Conservation (phyloP, 2,113 vertebrate species). For the Neoarius graeffei region DNA sequence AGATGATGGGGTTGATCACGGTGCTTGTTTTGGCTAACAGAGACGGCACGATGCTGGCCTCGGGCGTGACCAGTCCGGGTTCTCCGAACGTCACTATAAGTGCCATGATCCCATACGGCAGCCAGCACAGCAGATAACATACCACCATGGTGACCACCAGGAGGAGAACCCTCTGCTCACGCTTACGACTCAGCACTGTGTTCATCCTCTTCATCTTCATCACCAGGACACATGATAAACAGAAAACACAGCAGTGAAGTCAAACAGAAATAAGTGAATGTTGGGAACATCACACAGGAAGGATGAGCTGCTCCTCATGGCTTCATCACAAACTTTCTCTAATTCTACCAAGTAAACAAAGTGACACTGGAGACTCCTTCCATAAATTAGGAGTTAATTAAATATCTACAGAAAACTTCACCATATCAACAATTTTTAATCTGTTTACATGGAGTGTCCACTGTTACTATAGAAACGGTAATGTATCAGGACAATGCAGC, state of each 20-base stretch:
- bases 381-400: background rate
- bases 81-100: conserved; percentile 65
- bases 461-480: no score
- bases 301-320: background rate
- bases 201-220: conserved; percentile 58
- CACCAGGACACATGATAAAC: background rate
- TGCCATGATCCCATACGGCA: conserved; percentile 67
- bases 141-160: conserved; percentile 70
- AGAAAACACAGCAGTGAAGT: background rate
- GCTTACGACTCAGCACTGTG: conserved; percentile 27
- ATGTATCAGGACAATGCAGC: no score
- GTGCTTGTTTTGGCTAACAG: conserved; percentile 72
- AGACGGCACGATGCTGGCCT: conserved; percentile 69
- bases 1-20: conserved; percentile 70
- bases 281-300: background rate
- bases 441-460: background rate
- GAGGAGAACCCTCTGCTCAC: conserved; percentile 63
- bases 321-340: background rate
- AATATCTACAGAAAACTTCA: background rate
- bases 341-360: background rate
- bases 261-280: background rate
- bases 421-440: background rate
- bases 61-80: conserved; percentile 60
- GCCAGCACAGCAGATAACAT: conserved; percentile 73
- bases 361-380: background rate